Percentiles rank a stretch among this genome's conserved stretches.
Evolutionary conservation across 1,140 invertebrate genomes (phyloP).

Genomic region (Condylostylus longicornis): DNA sequence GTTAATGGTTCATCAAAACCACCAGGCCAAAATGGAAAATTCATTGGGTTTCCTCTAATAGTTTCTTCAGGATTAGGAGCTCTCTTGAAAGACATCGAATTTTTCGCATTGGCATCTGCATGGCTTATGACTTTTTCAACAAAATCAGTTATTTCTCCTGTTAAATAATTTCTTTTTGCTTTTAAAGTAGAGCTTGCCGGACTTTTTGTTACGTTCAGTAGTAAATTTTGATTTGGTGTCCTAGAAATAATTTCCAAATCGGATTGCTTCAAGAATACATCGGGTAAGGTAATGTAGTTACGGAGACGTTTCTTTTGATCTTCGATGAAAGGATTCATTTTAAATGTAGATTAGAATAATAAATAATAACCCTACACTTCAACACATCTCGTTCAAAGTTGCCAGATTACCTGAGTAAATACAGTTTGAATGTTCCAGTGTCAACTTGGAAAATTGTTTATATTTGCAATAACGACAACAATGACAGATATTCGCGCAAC

Average conservation of each 20-base stretch:
- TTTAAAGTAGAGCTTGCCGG: slow-evolving; percentile 26
- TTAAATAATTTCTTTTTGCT: slow-evolving; percentile 49
- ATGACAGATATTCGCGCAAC: too few species aligned
- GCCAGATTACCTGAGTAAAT: too few species aligned
- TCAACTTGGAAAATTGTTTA: too few species aligned
- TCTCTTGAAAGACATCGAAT: slow-evolving; percentile 58
- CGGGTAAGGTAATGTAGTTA: neutral
- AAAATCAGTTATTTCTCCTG: slow-evolving; percentile 51
- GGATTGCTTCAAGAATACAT: neutral
- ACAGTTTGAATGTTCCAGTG: too few species aligned
- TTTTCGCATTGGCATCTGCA: slow-evolving; percentile 48
- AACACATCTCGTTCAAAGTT: too few species aligned
- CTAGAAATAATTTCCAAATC: slow-evolving; percentile 1
- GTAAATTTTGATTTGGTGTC: neutral
- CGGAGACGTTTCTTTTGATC: neutral
- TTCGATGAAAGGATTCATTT: neutral
- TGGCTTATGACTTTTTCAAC: slow-evolving; percentile 46
- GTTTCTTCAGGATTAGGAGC: slow-evolving; percentile 40
- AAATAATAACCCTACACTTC: too few species aligned
- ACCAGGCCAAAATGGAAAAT: slow-evolving; percentile 67
- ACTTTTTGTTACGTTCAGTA: slow-evolving; percentile 11
- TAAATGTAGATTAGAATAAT: too few species aligned
- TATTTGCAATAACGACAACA: too few species aligned
- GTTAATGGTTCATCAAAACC: slow-evolving; percentile 47
- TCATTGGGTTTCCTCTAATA: slow-evolving; percentile 51